phyloP scores from a whole-genome alignment of 2,888 invertebrate genomes.

The Cristatella mucedo region DNA sequence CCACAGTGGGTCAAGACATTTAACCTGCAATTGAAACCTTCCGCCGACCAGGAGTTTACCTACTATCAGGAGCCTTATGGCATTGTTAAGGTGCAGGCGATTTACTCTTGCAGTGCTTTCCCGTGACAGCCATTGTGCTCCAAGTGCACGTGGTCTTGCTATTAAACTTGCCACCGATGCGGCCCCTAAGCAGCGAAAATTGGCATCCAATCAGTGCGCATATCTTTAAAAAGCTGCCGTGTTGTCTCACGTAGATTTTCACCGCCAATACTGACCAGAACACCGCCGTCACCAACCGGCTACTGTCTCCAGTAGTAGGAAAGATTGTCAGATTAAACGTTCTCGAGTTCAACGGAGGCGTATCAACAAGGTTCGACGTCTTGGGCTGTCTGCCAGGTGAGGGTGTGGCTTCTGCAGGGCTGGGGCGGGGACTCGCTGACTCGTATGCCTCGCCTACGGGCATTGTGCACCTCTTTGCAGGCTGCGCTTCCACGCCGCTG shows the following conservation, averaged over 20 bases:
- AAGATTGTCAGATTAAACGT: background rate
- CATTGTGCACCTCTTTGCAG: too few species aligned
- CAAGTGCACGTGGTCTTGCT: too few species aligned
- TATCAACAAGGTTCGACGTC: conserved; percentile 4
- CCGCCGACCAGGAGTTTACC: background rate
- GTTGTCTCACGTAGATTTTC: too few species aligned
- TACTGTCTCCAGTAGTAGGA: background rate
- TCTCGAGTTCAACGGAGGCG: background rate
- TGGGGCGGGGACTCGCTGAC: too few species aligned
- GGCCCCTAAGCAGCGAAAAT: too few species aligned
- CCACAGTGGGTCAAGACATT: conserved; percentile 6
- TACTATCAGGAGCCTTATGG: conserved; percentile 8
- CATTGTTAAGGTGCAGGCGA: conserved; percentile 5
- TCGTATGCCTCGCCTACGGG: too few species aligned
- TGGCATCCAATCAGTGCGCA: too few species aligned
- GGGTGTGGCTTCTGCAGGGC: background rate
- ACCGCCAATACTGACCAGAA: conserved; percentile 2
- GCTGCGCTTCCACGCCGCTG: conserved; percentile 4
- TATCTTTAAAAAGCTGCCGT: too few species aligned
- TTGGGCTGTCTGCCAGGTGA: conserved; percentile 5
- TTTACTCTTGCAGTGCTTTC: too few species aligned
- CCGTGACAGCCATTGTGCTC: too few species aligned
- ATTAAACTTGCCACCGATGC: too few species aligned
- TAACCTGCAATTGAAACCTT: background rate
- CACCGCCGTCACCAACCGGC: conserved; percentile 5